phyloP scores from a whole-genome alignment of 2,113 vertebrate genomes.

The Chelonoidis abingdonii region DNA sequence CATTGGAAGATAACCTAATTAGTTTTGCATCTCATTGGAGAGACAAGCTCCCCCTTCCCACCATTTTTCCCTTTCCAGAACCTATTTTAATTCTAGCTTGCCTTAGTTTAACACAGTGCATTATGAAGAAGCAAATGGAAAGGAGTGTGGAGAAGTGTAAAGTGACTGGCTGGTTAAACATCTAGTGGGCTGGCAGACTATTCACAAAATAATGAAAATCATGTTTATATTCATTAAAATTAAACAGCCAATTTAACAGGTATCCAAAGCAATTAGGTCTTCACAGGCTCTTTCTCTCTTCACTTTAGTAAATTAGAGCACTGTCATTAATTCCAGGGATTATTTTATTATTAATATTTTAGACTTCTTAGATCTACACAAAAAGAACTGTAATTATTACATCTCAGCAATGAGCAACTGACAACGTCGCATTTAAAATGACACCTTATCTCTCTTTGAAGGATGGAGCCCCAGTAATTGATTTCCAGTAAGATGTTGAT shows the following conservation, averaged over 20 bases:
- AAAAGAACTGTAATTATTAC: background rate
- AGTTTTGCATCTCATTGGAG: background rate
- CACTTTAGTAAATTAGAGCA: background rate
- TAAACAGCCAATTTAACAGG: background rate
- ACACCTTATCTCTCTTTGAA: background rate
- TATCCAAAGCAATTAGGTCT: background rate
- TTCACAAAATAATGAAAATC: background rate
- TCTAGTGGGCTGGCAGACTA: background rate
- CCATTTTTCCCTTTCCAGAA: background rate
- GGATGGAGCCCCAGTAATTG: background rate
- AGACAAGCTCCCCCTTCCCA: background rate
- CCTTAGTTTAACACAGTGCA: background rate
- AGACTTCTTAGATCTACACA: background rate
- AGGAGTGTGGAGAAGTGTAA: background rate
- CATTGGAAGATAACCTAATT: background rate
- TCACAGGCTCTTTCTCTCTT: background rate
- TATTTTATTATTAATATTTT: background rate
- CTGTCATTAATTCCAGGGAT: background rate
- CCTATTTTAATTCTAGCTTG: background rate
- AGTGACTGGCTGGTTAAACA: background rate
- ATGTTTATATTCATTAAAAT: background rate
- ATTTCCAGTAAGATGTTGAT: background rate
- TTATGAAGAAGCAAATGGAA: background rate
- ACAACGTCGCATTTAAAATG: background rate
- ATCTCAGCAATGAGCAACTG: background rate